Evolutionary conservation across 1,140 invertebrate genomes (phyloP).

Genomic region (Olivierus martensii): DNA sequence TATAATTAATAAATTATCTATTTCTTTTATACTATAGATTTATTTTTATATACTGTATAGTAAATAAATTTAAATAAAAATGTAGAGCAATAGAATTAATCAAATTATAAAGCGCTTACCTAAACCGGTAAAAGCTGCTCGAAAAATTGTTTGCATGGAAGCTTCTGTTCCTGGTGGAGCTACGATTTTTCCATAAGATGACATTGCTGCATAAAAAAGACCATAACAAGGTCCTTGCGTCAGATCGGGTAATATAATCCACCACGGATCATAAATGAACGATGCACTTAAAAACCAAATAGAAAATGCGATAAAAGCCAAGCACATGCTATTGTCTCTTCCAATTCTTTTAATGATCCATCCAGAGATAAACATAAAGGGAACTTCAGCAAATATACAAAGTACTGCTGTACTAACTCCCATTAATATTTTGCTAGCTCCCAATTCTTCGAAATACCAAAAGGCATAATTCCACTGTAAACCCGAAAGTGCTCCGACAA

Average conservation of each 20-base stretch:
- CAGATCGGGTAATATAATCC: constrained; percentile 63
- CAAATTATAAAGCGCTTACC: no score
- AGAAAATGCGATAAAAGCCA: constrained; percentile 53
- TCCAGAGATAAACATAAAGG: constrained; percentile 74
- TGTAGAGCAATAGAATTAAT: no score
- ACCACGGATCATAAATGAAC: constrained; percentile 52
- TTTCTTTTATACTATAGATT: no score
- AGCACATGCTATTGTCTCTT: constrained; percentile 61
- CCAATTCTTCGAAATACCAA: constrained; percentile 25
- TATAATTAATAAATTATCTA: no score
- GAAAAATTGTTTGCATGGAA: constrained; percentile 44
- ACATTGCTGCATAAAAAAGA: constrained; percentile 71
- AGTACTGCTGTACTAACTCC: constrained; percentile 39
- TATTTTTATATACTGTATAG: no score
- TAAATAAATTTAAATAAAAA: no score
- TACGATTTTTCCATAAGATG: constrained; percentile 70
- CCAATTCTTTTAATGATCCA: constrained; percentile 65
- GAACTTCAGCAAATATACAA: constrained; percentile 63
- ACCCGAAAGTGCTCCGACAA: constrained; percentile 66
- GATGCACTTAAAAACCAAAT: constrained; percentile 69
- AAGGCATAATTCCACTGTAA: constrained; percentile 72
- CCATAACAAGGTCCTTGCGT: constrained; percentile 74
- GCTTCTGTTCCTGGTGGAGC: constrained; percentile 55
- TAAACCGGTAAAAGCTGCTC: no score
- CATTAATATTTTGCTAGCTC: constrained; percentile 48